A percentile compares a stretch with the other conserved stretches of the same genome.
These are phyloP conservation scores for Thecocarcelia acutangulata DNA, from an alignment of 2,888 invertebrate genomes.

Conservation along the genomic window DNA sequence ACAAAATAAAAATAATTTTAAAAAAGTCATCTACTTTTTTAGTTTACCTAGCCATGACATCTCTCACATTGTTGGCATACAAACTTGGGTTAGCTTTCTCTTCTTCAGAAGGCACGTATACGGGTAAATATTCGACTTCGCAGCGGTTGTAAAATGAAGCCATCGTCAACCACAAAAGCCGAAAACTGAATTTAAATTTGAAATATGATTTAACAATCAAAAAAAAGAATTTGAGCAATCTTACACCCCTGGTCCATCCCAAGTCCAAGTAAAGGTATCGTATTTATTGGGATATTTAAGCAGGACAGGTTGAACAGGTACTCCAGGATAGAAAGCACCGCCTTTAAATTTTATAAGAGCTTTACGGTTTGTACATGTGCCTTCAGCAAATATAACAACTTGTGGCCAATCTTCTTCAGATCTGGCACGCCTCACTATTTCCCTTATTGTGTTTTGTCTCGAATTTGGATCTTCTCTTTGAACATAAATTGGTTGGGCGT, in stretches of 20 bases:
- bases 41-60: constrained; percentile 94
- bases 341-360: constrained; percentile 94
- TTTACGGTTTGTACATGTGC: constrained; percentile 96
- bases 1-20: no score
- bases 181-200: constrained; percentile 84
- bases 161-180: constrained; percentile 92
- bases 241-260: constrained; percentile 97
- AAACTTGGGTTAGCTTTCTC: constrained; percentile 93
- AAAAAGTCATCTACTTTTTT: not conserved
- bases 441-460: constrained; percentile 92
- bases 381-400: constrained; percentile 97
- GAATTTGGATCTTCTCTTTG: constrained; percentile 96
- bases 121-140: constrained; percentile 95
- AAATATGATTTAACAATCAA: not conserved
- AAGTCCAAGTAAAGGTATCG: constrained; percentile 96
- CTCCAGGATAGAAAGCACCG: constrained; percentile 97
- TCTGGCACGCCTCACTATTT: constrained; percentile 92
- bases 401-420: constrained; percentile 93
- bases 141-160: constrained; percentile 93
- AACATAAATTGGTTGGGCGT: constrained; percentile 97
- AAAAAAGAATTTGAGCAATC: constrained; percentile 78
- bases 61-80: constrained; percentile 93
- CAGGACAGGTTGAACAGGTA: constrained; percentile 96
- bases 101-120: constrained; percentile 92
- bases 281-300: constrained; percentile 94